Percentiles rank a stretch among this genome's conserved stretches.
These are phyloP conservation scores for Ectemnius cavifrons DNA, from an alignment of 2,888 invertebrate genomes.

Conservation along the genomic window DNA sequence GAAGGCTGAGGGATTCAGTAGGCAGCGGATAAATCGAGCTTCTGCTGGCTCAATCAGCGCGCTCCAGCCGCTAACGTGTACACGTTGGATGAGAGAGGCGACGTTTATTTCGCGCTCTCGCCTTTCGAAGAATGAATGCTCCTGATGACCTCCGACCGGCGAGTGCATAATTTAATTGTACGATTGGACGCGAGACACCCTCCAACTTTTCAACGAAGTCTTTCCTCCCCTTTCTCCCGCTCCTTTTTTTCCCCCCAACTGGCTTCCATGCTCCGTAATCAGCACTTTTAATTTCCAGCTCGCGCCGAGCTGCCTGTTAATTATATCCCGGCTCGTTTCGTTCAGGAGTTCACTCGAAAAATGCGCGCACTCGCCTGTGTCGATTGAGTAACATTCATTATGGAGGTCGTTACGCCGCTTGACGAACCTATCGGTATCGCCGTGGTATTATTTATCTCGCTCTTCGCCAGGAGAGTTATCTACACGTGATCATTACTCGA, in stretches of 20 bases:
- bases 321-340: constrained; percentile 25
- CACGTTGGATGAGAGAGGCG: constrained; percentile 14
- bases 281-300: constrained; percentile 53
- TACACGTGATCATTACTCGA: no score
- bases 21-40: constrained; percentile 32
- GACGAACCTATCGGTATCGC: no score
- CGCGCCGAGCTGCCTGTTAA: constrained; percentile 13
- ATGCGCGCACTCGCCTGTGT: constrained; percentile 12
- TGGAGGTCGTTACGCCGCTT: no score
- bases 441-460: no score
- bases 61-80: not conserved
- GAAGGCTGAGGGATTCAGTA: constrained; percentile 15
- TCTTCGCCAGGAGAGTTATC: no score
- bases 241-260: constrained; percentile 5
- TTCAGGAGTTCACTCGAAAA: constrained; percentile 29
- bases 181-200: constrained; percentile 13
- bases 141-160: constrained; percentile 48
- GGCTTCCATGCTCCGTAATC: constrained; percentile 41
- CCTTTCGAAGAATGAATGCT: constrained; percentile 36
- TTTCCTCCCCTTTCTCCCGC: not conserved
- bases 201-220: constrained; percentile 24
- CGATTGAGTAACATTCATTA: no score
- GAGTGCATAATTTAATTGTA: constrained; percentile 52
- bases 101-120: constrained; percentile 34
- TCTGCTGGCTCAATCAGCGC: constrained; percentile 39